Conservation (phyloP, 2,888 invertebrate genomes). For the Rhabditoides inermis region DNA sequence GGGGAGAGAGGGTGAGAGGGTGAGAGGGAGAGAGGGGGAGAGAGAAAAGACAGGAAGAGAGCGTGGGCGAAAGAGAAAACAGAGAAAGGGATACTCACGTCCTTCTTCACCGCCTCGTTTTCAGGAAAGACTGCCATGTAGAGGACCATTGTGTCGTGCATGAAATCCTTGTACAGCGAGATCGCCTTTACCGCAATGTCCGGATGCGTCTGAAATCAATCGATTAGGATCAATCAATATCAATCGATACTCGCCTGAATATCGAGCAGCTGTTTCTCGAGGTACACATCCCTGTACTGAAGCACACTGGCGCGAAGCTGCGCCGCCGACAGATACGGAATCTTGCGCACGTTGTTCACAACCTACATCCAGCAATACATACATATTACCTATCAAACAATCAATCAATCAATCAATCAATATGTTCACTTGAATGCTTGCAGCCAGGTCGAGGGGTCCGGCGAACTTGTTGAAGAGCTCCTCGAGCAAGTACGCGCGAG, state of each 20-base stretch:
- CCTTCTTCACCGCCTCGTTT: constrained; percentile 34
- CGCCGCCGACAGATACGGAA: constrained; percentile 46
- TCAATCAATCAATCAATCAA: neutral
- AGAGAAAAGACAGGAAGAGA: too few relatives aligned
- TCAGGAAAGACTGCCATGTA: constrained; percentile 51
- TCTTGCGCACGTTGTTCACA: constrained; percentile 49
- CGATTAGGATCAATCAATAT: neutral
- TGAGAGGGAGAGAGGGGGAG: neutral
- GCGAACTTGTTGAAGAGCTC: constrained; percentile 50
- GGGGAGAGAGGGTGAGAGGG: too few relatives aligned
- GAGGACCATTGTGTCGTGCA: constrained; percentile 50
- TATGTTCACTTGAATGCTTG: constrained; percentile 38
- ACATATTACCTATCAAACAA: neutral
- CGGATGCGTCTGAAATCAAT: constrained; percentile 27
- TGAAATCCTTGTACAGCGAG: constrained; percentile 46
- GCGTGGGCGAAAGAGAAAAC: neutral
- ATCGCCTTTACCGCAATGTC: constrained; percentile 42
- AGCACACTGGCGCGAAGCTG: constrained; percentile 47
- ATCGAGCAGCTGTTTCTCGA: constrained; percentile 44
- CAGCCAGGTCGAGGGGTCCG: constrained; percentile 46
- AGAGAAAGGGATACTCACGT: constrained; percentile 22
- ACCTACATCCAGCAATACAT: constrained; percentile 7
- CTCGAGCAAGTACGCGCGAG: constrained; percentile 42
- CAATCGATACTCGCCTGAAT: constrained; percentile 26
- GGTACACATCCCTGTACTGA: constrained; percentile 48